These are phyloP conservation scores for Luperina testacea DNA, from an alignment of 2,888 invertebrate species.

Conservation along the genomic window DNA sequence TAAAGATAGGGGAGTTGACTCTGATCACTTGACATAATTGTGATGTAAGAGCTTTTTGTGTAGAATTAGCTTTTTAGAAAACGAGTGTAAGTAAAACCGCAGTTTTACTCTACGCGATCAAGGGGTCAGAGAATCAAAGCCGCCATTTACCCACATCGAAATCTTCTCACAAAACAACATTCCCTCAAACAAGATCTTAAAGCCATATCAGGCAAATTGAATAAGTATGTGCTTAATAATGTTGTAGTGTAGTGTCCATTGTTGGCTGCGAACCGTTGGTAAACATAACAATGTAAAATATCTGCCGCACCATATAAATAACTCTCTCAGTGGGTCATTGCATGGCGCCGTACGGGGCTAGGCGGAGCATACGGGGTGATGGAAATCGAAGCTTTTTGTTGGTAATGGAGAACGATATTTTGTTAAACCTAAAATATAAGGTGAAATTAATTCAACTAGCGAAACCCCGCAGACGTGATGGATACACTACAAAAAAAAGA, in stretches of 20 bases:
- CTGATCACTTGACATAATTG: background rate
- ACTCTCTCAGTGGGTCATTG: conserved; percentile 73
- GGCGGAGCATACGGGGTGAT: conserved; percentile 42
- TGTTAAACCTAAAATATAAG: background rate
- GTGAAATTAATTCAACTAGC: background rate
- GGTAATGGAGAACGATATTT: no score
- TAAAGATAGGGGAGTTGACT: background rate
- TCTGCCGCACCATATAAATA: conserved; percentile 71
- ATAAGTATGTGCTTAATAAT: conserved; percentile 64
- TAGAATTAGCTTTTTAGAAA: background rate
- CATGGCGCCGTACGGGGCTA: conserved; percentile 67
- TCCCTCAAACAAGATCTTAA: conserved; percentile 34
- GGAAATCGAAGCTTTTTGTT: conserved; percentile 19
- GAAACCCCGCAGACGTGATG: background rate
- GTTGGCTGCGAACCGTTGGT: conserved; percentile 49
- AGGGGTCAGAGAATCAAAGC: conserved; percentile 18
- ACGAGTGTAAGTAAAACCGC: background rate
- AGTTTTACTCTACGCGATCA: background rate
- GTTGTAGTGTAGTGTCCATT: conserved; percentile 65
- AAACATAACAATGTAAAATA: conserved; percentile 71
- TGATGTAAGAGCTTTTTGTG: background rate
- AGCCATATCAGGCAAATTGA: conserved; percentile 59
- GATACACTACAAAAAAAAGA: background rate
- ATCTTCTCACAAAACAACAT: conserved; percentile 40
- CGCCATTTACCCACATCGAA: conserved; percentile 21